Conservation (phyloP, 1,140 invertebrate genomes). For the Drosophila burlai region DNA sequence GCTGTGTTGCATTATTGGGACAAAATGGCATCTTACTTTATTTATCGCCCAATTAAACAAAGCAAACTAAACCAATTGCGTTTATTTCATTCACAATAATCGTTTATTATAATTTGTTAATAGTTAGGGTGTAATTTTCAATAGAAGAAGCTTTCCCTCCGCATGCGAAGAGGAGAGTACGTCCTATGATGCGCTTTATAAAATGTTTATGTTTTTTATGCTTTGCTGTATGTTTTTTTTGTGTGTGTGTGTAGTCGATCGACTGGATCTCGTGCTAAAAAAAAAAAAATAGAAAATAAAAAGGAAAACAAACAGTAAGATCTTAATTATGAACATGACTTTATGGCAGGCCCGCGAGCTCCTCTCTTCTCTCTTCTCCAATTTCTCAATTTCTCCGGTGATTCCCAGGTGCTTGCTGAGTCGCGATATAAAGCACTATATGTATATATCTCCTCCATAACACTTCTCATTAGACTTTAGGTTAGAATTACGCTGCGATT, state of each 20-base stretch:
- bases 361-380: neutral
- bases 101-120: constrained; percentile 52
- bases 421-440: constrained; percentile 12
- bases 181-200: constrained; percentile 21
- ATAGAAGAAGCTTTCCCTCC: constrained; percentile 32
- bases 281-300: constrained; percentile 50
- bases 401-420: constrained; percentile 23
- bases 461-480: constrained; percentile 58
- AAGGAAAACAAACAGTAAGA: constrained; percentile 57
- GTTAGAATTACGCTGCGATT: constrained; percentile 60
- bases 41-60: neutral
- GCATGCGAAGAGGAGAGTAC: neutral
- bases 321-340: constrained; percentile 78
- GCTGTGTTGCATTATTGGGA: too few species aligned
- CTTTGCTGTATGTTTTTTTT: neutral
- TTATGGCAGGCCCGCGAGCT: constrained; percentile 67
- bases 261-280: constrained; percentile 73
- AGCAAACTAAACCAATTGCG: constrained; percentile 2
- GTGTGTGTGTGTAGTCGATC: constrained; percentile 24
- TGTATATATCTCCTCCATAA: constrained; percentile 22
- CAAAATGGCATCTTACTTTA: too few species aligned
- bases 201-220: constrained; percentile 10
- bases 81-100: constrained; percentile 50
- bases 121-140: constrained; percentile 39
- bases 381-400: neutral